A percentile compares a stretch with the other conserved stretches of the same genome.
These are phyloP conservation scores for Lonchura striata DNA, from an alignment of 2,113 vertebrate genomes.

Conservation along the genomic window DNA sequence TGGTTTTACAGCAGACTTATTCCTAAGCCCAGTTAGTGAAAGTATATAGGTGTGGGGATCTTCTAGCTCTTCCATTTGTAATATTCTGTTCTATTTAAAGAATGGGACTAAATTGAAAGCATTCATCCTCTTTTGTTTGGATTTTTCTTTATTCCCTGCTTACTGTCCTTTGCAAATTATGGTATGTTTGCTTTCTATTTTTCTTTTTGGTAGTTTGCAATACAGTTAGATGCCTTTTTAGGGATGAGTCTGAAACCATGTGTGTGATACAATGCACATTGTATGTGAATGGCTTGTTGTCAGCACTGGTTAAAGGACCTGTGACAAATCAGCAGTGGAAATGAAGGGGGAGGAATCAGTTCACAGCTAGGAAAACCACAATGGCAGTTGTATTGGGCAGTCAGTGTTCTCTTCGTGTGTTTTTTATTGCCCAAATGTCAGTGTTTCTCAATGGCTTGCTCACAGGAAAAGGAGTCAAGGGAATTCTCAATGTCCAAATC, in stretches of 20 bases:
- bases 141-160: neutral
- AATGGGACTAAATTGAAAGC: neutral
- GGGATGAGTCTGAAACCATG: neutral
- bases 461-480: constrained; percentile 16
- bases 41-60: neutral
- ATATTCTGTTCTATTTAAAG: neutral
- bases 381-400: constrained; percentile 17
- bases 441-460: constrained; percentile 58
- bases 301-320: neutral
- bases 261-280: neutral
- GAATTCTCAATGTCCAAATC: constrained; percentile 47
- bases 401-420: constrained; percentile 14
- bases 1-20: neutral
- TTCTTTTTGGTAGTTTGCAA: neutral
- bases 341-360: neutral
- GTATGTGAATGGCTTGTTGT: constrained; percentile 13
- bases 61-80: neutral
- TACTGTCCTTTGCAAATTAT: neutral
- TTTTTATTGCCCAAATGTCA: constrained; percentile 33
- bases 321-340: neutral
- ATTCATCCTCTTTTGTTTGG: neutral
- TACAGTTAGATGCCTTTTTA: neutral
- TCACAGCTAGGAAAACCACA: constrained; percentile 26
- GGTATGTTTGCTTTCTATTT: neutral
- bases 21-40: neutral